phyloP scores from a whole-genome alignment of 2,888 invertebrate genomes.

The Pinctada fucata region DNA sequence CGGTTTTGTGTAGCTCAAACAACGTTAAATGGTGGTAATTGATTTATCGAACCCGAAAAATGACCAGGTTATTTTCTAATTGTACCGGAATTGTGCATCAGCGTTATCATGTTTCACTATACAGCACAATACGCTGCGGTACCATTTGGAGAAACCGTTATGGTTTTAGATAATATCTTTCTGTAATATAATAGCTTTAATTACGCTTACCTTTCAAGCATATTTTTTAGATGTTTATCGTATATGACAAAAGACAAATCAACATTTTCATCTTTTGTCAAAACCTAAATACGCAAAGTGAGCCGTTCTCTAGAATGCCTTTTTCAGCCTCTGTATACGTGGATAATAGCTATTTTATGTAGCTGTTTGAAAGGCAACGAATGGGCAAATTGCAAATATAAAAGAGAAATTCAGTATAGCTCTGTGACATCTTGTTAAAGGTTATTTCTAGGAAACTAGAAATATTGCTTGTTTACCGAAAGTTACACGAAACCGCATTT shows the following conservation, averaged over 20 bases:
- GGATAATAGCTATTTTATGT: no score
- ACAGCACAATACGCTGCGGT: neutral
- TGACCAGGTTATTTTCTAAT: neutral
- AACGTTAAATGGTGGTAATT: neutral
- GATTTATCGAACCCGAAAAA: conserved; percentile 1
- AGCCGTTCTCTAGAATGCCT: neutral
- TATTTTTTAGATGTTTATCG: neutral
- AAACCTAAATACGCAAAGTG: neutral
- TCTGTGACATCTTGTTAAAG: no score
- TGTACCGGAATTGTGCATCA: conserved; percentile 2
- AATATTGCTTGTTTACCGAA: no score
- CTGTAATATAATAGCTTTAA: neutral
- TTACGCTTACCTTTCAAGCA: neutral
- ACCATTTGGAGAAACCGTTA: neutral
- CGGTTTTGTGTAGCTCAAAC: neutral
- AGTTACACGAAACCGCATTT: no score
- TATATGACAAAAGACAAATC: conserved; percentile 2
- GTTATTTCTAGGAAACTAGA: no score
- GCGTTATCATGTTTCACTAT: neutral
- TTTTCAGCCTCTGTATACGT: neutral
- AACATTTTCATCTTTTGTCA: neutral
- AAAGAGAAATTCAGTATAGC: no score
- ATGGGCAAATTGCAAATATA: no score
- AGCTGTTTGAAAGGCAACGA: no score
- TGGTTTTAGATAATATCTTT: neutral